Percentiles rank a stretch among this genome's conserved stretches.
Conservation (phyloP, 2,797 vertebrate genomes). For the Molossus molossus region DNA sequence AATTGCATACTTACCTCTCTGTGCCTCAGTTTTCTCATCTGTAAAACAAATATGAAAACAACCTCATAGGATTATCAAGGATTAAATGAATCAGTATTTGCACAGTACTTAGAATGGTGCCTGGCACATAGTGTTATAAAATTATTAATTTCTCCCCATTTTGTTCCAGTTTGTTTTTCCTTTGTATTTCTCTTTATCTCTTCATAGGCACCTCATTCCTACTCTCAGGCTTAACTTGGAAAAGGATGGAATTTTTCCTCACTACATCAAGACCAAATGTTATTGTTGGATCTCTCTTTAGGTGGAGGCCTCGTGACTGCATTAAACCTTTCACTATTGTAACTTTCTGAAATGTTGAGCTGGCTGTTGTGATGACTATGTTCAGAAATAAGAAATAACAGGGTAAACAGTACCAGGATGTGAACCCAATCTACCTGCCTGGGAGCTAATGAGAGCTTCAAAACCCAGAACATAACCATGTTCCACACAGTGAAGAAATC, state of each 20-base stretch:
- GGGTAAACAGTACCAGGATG: conserved; percentile 18
- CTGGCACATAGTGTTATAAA: neutral
- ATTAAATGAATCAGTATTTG: conserved; percentile 12
- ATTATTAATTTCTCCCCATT: conserved; percentile 33
- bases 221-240: conserved; percentile 58
- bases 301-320: neutral
- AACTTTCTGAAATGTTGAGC: conserved; percentile 40
- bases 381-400: conserved; percentile 71
- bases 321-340: conserved; percentile 13
- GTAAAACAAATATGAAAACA: conserved; percentile 54
- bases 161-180: conserved; percentile 28
- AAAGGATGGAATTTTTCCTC: conserved; percentile 66
- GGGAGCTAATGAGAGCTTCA: neutral
- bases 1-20: neutral
- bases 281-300: conserved; percentile 66
- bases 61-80: neutral
- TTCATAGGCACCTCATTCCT: conserved; percentile 34
- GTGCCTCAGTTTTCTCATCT: neutral
- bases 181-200: conserved; percentile 54
- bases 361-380: conserved; percentile 11
- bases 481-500: neutral
- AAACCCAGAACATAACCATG: neutral
- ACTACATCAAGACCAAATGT: conserved; percentile 67
- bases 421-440: conserved; percentile 34
- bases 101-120: neutral